Percentiles rank a stretch among this genome's conserved stretches.
Evolutionary conservation across 1,140 invertebrate species (phyloP).

Genomic region (Macrocentrus cingulum): DNA sequence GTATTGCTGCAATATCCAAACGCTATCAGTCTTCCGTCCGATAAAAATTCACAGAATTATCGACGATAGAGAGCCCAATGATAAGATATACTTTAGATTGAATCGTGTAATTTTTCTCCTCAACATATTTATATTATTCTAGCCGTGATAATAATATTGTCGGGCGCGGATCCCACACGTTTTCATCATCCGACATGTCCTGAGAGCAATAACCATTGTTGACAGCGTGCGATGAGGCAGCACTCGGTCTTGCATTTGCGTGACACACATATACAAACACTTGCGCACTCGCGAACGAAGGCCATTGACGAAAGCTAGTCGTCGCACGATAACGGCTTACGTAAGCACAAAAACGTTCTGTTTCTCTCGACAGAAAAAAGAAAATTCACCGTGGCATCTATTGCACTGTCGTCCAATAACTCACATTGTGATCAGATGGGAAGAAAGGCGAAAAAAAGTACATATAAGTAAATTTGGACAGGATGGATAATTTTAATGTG

Average conservation of each 20-base stretch:
- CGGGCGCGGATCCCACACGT: too few relatives aligned
- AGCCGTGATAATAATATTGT: background rate
- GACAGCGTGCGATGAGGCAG: constrained; percentile 7
- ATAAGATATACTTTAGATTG: too few relatives aligned
- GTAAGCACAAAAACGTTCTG: constrained; percentile 3
- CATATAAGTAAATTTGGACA: too few relatives aligned
- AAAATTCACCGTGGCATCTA: too few relatives aligned
- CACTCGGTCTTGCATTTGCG: constrained; percentile 13
- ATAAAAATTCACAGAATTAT: too few relatives aligned
- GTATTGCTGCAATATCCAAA: too few relatives aligned
- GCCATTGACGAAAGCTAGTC: constrained; percentile 19
- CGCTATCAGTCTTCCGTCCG: too few relatives aligned
- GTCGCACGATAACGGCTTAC: constrained; percentile 4
- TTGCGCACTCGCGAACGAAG: constrained; percentile 2
- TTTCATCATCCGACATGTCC: background rate
- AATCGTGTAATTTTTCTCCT: too few relatives aligned
- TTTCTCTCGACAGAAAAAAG: background rate
- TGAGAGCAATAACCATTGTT: constrained; percentile 15
- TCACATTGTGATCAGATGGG: background rate
- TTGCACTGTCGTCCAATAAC: too few relatives aligned
- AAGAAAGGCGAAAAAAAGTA: too few relatives aligned
- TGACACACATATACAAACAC: constrained; percentile 1
- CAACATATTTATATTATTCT: background rate
- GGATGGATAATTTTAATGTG: too few relatives aligned
- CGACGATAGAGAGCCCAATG: too few relatives aligned